Conservation (phyloP, 2,888 invertebrate species). For the Ichneumoninae sp. region DNA sequence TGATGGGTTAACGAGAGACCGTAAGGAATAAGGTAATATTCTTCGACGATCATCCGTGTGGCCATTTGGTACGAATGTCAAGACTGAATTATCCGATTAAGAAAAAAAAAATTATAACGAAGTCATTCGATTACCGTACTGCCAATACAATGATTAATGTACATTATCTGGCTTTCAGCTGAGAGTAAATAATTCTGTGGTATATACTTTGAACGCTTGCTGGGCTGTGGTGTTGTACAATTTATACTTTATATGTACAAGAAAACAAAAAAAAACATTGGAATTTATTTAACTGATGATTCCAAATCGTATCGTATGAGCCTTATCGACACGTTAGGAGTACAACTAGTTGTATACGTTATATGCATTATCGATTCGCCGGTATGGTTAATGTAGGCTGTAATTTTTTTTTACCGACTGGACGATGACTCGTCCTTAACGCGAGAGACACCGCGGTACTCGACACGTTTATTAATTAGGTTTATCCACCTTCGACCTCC, state of each 20-base stretch:
- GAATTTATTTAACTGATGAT: conserved; percentile 1
- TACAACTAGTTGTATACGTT: conserved; percentile 16
- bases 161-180: conserved; percentile 2
- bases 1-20: conserved; percentile 65
- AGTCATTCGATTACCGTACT: not conserved
- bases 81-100: conserved; percentile 1
- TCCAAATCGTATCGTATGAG: not conserved
- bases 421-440: conserved; percentile 31
- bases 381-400: not conserved
- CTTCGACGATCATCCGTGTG: conserved; percentile 8
- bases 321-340: not conserved
- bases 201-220: conserved; percentile 55
- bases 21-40: conserved; percentile 41
- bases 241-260: not conserved
- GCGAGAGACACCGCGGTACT: conserved; percentile 51
- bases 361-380: conserved; percentile 13
- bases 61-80: not conserved
- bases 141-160: not conserved
- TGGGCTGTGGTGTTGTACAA: conserved; percentile 60
- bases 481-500: conserved; percentile 37
- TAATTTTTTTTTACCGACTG: not conserved
- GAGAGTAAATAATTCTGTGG: conserved; percentile 20
- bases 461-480: conserved; percentile 46
- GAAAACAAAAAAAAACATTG: conserved; percentile 2
- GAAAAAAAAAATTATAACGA: not conserved